A percentile compares a stretch with the other conserved stretches of the same genome.
phyloP scores from a whole-genome alignment of 2,797 vertebrate genomes.

The Alauda arvensis region DNA sequence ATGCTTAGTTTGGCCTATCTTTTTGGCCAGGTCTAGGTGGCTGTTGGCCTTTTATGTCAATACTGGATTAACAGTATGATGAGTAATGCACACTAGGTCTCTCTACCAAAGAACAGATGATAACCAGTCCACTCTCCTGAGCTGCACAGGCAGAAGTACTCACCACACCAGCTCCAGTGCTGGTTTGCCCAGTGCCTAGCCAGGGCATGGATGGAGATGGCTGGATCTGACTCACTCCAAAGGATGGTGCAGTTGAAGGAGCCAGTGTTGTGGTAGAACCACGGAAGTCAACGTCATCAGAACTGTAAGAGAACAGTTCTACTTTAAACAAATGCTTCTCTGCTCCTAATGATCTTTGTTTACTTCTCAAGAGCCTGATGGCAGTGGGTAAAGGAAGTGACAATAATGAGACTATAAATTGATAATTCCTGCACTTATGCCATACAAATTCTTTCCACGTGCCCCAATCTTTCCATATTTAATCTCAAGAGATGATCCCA shows the following conservation, averaged over 20 bases:
- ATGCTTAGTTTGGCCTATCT: not conserved
- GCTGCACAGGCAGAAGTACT: not conserved
- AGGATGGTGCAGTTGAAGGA: constrained; percentile 78
- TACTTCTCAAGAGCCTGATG: not conserved
- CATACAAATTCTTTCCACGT: rapidly evolving
- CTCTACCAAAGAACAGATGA: not conserved
- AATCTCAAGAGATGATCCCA: not conserved
- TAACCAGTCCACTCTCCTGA: not conserved
- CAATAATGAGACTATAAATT: not conserved
- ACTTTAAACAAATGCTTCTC: not conserved
- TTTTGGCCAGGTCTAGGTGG: not conserved
- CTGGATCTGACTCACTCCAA: constrained; percentile 80
- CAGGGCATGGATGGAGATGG: constrained; percentile 92
- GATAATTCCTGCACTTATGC: not conserved
- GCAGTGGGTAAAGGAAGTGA: not conserved
- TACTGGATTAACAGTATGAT: not conserved
- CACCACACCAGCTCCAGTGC: constrained; percentile 95
- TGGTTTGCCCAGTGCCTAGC: constrained; percentile 95
- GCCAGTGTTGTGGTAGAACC: constrained; percentile 92
- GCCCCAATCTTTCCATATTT: not conserved
- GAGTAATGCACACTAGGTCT: not conserved
- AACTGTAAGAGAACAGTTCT: constrained; percentile 73
- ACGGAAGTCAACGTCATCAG: constrained; percentile 89
- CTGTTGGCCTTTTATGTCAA: not conserved
- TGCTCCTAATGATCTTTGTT: not conserved